Evolutionary conservation across 2,113 vertebrate genomes (phyloP), one percentile per base, ranked within the genome.

Genomic region (Dasyornis broadbenti): DNA sequence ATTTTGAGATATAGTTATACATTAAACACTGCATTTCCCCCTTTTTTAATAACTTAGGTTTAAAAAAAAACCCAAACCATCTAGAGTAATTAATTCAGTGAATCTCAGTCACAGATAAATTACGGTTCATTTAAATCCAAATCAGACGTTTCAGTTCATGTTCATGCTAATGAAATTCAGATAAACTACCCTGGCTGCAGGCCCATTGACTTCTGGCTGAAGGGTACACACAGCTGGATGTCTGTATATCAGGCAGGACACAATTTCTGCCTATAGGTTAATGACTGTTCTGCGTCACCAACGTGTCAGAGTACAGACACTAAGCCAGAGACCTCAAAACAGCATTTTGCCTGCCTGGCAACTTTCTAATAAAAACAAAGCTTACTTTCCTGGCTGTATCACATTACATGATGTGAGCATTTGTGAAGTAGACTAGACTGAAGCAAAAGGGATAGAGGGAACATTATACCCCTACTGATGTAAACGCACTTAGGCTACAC

Each of bases 181-280:
- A 94, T 81, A 92, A 94, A 91, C 53, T 86, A 45, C 53, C 15
- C 35, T 94, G 95, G 86, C 90, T 84, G 64, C 49, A 75, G 40
- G 69, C 86, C 86, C 86, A 76, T 1, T 89, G 86, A 90, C 79
- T 96, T 84, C 76, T 93, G 83, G 82, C 82, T 81, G 85, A 81
- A 70, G n/a, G 77, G 56, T 13, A 73, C 82, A 65, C 86, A 31
- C 92, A 97, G 95, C 92, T 96, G 94, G 82, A 88, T 69, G 79
- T 40, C 69, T 84, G 56, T 39, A 92, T 89, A 90, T 83, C 73
- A 86, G 77, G 80, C 87, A 96, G 90, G 54, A 95, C 68, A 80
- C 27, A 28, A 76, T 91, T 87, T 92, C 72, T 95, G 57, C 83
- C 86, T 93, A 91, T 82, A 95, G 69, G 86, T 88, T 96, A 96